Evolutionary conservation across 2,888 invertebrate genomes (phyloP), one percentile per base, ranked within the genome.

Genomic region (Drosophila ustulata): DNA sequence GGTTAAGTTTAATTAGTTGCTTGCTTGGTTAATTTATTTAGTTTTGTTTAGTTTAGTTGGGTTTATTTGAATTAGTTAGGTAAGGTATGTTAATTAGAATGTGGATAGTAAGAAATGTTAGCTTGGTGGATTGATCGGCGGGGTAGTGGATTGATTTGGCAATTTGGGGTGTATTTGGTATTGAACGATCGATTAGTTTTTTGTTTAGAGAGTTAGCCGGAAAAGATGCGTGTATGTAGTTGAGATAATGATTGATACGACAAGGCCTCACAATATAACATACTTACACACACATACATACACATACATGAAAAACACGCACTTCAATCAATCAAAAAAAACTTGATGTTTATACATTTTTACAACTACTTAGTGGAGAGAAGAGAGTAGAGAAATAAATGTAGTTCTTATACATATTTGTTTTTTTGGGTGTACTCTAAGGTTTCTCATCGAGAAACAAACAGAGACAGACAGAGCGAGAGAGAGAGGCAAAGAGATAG

Each of bases 281-380:
- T 43, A 65, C 66, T 57, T 63, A 61, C 63, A 56, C 56, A 59
- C 66, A 67, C 59, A 64, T 59, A 62, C 41, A 71, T 56, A 62
- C 39, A 71, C 66, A 71, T 66, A 64, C 67, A 68, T 41, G 18
- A 52, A 62, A 53, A 61, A 61, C 49, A 71, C 50, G 43, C 51
- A 63, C 68, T 57, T 57, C 64, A 80, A 72, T 57, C 66, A 81
- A 77, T 76, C 70, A 78, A 78, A 67, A 56, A 53, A 49, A 73
- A 46, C 30, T 57, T 41, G 55, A 58, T 57, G 26, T 58, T 53
- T 64, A 50, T 55, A 71, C 58, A 69, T 46, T 59, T 63, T 41
- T 41, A 57, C 50, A 41, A 56, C 55, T 52, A 53, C 37, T 59
- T 51, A 59, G 52, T 63, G 64, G 52, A 63, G 55, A 34, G 6